phyloP scores from a whole-genome alignment of 2,113 vertebrate species.

The Patagioenas fasciata region DNA sequence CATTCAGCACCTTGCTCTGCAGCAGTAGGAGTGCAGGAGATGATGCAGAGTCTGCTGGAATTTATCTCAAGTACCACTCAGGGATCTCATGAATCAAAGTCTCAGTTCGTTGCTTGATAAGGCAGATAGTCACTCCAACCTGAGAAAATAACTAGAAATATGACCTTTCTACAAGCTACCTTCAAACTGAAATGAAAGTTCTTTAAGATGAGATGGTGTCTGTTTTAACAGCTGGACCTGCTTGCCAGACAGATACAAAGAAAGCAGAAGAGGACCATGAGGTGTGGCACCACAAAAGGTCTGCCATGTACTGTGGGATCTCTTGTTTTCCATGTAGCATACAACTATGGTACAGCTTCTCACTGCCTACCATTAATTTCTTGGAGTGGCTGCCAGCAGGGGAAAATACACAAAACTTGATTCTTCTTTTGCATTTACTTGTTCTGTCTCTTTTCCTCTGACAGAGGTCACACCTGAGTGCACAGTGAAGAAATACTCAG shows the following conservation, averaged over 20 bases:
- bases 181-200: not conserved
- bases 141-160: not conserved
- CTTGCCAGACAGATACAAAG: accelerated
- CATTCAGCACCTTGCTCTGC: not conserved
- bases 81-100: accelerated
- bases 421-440: not conserved
- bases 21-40: not conserved
- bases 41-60: not conserved
- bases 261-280: not conserved
- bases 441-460: not conserved
- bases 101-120: not conserved
- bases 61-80: not conserved
- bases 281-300: not conserved
- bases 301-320: not conserved
- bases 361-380: not conserved
- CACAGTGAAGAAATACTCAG: not conserved
- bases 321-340: not conserved
- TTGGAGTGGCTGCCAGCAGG: not conserved
- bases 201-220: not conserved
- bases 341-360: not conserved
- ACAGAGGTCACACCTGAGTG: accelerated
- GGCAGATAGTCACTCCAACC: not conserved
- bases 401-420: not conserved
- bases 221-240: not conserved
- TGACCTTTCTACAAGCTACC: not conserved